These are phyloP conservation scores for Acanthoscelides obtectus DNA, from an alignment of 2,888 invertebrate genomes.

Conservation along the genomic window DNA sequence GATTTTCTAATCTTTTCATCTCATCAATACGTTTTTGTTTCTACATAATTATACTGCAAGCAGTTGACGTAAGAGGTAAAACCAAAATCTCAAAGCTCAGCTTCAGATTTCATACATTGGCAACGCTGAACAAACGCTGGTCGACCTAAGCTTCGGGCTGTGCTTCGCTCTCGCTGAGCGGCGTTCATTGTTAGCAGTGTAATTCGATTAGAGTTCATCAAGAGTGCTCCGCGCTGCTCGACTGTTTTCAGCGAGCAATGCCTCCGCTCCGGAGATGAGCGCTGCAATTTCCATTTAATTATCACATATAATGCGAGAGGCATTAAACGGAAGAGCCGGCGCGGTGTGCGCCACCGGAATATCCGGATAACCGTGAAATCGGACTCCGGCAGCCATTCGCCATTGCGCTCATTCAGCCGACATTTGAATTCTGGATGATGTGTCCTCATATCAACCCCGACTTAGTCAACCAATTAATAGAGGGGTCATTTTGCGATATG, in stretches of 20 bases:
- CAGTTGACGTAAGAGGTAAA: no score
- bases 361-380: conserved; percentile 44
- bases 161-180: background rate
- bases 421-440: background rate
- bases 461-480: no score
- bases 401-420: background rate
- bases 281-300: background rate
- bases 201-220: background rate
- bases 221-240: background rate
- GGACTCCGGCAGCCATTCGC: conserved; percentile 36
- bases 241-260: background rate
- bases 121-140: background rate
- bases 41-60: no score
- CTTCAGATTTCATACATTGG: background rate
- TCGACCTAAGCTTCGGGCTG: background rate
- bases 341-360: conserved; percentile 29
- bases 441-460: background rate
- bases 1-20: no score
- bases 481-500: no score
- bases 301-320: background rate
- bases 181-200: background rate
- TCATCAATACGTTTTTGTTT: no score
- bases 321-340: background rate
- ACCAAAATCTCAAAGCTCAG: no score
- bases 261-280: background rate